Percentiles rank a stretch among this genome's conserved stretches.
phyloP scores from a whole-genome alignment of 2,113 vertebrate species.

The Odontophorus gujanensis region DNA sequence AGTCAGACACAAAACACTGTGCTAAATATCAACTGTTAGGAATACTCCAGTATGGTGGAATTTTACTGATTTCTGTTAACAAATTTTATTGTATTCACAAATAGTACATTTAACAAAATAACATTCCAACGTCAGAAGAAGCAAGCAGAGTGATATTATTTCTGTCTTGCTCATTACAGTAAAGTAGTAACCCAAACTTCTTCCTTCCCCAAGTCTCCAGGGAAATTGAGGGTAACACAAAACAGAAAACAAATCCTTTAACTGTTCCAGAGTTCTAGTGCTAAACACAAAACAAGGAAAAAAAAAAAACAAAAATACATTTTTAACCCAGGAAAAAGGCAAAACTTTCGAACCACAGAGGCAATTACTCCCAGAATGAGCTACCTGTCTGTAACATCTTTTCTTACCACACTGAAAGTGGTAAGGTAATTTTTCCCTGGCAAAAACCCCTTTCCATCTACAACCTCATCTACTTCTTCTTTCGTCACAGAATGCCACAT shows the following conservation, averaged over 20 bases:
- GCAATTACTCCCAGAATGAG: neutral
- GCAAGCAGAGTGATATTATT: accelerated
- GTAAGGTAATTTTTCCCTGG: neutral
- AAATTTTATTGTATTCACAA: neutral
- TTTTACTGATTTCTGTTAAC: neutral
- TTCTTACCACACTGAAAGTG: neutral
- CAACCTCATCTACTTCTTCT: neutral
- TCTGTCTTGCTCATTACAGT: neutral
- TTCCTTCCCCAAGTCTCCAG: neutral
- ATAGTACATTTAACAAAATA: neutral
- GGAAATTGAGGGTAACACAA: neutral
- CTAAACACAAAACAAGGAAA: neutral
- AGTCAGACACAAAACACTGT: too few species aligned
- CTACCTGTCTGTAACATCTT: neutral
- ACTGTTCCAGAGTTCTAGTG: neutral
- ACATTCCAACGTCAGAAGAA: neutral
- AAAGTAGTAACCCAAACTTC: neutral
- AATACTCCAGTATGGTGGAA: neutral
- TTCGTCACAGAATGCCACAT: neutral
- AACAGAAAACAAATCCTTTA: neutral
- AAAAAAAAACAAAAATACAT: neutral
- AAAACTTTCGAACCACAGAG: neutral
- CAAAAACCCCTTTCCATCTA: accelerated
- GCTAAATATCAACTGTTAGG: neutral
- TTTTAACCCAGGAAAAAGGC: neutral